Base-by-base conservation (phyloP, 2,888 invertebrate genomes). In the Oscheius sp. region DNA sequence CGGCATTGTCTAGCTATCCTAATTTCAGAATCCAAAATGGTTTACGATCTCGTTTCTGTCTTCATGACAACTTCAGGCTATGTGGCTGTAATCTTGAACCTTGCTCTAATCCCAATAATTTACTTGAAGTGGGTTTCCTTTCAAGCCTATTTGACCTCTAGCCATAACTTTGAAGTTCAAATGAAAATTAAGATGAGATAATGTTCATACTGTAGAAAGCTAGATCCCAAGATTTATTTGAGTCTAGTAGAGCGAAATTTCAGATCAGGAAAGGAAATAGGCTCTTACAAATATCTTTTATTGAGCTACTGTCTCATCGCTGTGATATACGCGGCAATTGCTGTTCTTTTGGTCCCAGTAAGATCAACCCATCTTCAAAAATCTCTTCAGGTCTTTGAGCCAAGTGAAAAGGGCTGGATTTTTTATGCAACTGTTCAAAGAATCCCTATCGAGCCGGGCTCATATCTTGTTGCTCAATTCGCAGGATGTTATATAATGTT, bases 401-500 rank as follows among this genome's bases (percentile, higher is more conserved):
- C 58, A 33, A 58, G 42, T 25, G 42, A 42, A n/a, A 58, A 58
- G 23, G 58, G 58, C 39, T 58, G 42, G 42, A 33, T 58, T 5
- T 58, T 58, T 37, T 58, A 58, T 29, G 58, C 58, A 2, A 42
- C 58, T 20, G 58, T 58, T n/a, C 42, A 58, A 42, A n/a, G 58
- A 4, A 34, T 58, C 0, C 37, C 34, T 25, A 33, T 34, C 25
- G 39, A 39, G 10, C 17, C 37, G 4, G 58, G 58, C 1, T 42
- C 58, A 2, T 58, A 42, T 34, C 10, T 58, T 1, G 34, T 58
- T 2, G n/a, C 27, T 10, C 58, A 37, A 15, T 58, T 58, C 20
- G 37, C 58, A 3, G 39, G 15, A 37, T 58, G 42, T 29, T 58
- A 58, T 29, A 42, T 42, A 6, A 58, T 34, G 12, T 42, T 58